Percentiles rank a stretch among this genome's conserved stretches.
Evolutionary conservation across 2,797 vertebrate species (phyloP).

Genomic region (Onychomys leucogaster): DNA sequence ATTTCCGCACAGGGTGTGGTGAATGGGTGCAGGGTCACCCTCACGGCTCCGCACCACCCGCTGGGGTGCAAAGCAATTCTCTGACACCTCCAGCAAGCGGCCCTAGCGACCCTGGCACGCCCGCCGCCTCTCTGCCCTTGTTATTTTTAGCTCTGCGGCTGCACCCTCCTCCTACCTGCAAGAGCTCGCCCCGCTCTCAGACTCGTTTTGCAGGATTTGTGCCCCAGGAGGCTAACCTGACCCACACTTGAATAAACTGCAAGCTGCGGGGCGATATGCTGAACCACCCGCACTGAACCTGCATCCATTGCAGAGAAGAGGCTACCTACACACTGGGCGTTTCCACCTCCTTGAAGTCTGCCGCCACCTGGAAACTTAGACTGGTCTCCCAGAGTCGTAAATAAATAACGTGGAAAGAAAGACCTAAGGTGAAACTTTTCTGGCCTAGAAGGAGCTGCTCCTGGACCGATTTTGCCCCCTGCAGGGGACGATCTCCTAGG

Average conservation of each 20-base stretch:
- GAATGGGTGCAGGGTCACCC: not conserved
- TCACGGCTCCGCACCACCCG: rapidly evolving
- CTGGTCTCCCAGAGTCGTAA: not conserved
- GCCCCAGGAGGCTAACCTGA: slow-evolving; percentile 78
- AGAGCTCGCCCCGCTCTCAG: slow-evolving; percentile 76
- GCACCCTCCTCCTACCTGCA: slow-evolving; percentile 82
- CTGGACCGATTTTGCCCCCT: not conserved
- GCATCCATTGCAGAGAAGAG: not conserved
- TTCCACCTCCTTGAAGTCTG: not conserved
- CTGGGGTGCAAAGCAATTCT: not conserved
- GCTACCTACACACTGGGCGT: not conserved
- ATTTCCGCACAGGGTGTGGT: not conserved
- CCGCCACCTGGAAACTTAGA: not conserved
- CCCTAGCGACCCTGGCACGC: not conserved
- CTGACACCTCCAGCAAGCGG: not conserved
- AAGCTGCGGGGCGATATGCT: not conserved
- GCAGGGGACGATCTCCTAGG: not conserved
- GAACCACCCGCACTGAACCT: not conserved
- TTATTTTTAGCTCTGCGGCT: slow-evolving; percentile 83
- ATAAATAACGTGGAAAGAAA: not conserved
- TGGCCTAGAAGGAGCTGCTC: not conserved
- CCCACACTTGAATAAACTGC: slow-evolving; percentile 64
- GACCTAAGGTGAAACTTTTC: not conserved
- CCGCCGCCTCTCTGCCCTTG: not conserved
- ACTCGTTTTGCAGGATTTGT: slow-evolving; percentile 80